These are phyloP conservation scores for Melopsittacus undulatus DNA, from an alignment of 2,797 vertebrate genomes.

Conservation along the genomic window DNA sequence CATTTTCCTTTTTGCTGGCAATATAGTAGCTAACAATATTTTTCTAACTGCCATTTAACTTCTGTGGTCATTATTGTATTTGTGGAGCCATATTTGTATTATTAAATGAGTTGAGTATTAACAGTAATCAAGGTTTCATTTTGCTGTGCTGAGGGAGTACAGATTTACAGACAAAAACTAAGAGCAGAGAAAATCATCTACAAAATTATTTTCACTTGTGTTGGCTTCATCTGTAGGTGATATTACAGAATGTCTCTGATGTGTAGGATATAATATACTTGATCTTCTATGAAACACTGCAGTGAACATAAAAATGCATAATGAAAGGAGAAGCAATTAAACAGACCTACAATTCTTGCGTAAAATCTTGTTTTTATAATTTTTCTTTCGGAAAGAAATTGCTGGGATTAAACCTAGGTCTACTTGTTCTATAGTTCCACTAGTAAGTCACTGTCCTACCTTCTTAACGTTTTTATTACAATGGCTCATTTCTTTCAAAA, in stretches of 20 bases:
- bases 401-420: not conserved
- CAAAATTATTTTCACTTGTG: not conserved
- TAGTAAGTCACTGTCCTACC: not conserved
- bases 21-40: not conserved
- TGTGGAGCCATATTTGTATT: not conserved
- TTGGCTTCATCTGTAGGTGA: not conserved
- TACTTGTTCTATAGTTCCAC: not conserved
- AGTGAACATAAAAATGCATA: not conserved
- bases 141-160: not conserved
- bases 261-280: not conserved
- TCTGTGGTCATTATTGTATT: not conserved
- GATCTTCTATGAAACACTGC: not conserved
- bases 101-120: not conserved
- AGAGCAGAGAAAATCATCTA: not conserved
- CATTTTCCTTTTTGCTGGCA: not conserved
- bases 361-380: not conserved
- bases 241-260: not conserved
- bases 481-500: not conserved
- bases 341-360: not conserved
- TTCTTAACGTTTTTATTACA: not conserved
- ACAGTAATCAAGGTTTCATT: not conserved
- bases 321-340: not conserved
- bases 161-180: not conserved
- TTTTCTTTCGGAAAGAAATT: not conserved
- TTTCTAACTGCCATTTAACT: not conserved